phyloP scores from a whole-genome alignment of 1,140 invertebrate species.

The Bombus pascuorum region DNA sequence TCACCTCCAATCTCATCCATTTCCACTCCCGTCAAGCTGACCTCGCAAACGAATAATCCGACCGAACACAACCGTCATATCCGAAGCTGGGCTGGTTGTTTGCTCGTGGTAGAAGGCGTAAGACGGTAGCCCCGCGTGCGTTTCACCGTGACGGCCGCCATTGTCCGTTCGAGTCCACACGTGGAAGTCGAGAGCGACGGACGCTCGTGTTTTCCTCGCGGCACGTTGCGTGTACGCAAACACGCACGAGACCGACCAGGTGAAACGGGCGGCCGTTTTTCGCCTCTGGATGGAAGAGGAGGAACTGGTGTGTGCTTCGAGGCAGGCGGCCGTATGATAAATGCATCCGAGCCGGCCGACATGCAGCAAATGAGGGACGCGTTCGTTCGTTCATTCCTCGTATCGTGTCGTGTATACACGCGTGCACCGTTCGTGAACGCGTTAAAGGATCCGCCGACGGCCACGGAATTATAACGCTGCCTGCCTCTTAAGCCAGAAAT shows the following conservation, averaged over 20 bases:
- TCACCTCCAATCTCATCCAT: neutral
- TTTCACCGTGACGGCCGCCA: conserved; percentile 53
- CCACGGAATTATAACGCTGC: conserved; percentile 54
- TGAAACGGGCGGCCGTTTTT: conserved; percentile 32
- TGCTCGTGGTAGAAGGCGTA: conserved; percentile 27
- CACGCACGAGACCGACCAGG: conserved; percentile 20
- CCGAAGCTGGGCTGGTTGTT: neutral
- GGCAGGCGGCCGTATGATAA: conserved; percentile 65
- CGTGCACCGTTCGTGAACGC: conserved; percentile 36
- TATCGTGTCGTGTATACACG: conserved; percentile 13
- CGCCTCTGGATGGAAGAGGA: conserved; percentile 15
- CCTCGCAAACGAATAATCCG: neutral
- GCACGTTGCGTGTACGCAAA: conserved; percentile 13
- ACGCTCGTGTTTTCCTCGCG: conserved; percentile 39
- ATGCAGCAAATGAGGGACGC: conserved; percentile 62
- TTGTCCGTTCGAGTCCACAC: conserved; percentile 34
- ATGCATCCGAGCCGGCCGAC: conserved; percentile 60
- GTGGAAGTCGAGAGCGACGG: conserved; percentile 23
- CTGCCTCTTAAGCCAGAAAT: conserved; percentile 50
- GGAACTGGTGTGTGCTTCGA: conserved; percentile 33
- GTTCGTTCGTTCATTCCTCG: conserved; percentile 2
- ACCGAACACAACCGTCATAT: neutral
- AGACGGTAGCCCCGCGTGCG: conserved; percentile 41
- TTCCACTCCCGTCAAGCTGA: neutral
- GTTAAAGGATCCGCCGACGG: conserved; percentile 59